Conservation (phyloP, 2,797 vertebrate genomes). For the Adelosebastes latens region DNA sequence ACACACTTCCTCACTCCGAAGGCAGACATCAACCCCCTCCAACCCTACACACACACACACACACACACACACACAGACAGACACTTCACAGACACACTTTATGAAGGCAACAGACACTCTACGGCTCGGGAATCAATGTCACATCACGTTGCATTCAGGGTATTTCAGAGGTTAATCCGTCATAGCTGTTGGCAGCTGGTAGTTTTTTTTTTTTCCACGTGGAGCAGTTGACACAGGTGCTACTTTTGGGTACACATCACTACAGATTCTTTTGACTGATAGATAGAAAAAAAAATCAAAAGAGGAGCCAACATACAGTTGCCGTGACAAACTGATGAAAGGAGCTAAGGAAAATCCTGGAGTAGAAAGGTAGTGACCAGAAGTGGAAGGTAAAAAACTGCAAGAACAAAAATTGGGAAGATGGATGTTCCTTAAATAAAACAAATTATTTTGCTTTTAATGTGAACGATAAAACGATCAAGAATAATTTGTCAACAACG, state of each 20-base stretch:
- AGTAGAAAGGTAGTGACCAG: neutral
- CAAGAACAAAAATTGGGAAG: neutral
- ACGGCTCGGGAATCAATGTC: conserved; percentile 32
- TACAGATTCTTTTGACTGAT: neutral
- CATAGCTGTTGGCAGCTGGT: neutral
- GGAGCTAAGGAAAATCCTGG: neutral
- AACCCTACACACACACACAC: conserved; percentile 2
- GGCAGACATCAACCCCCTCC: conserved; percentile 43
- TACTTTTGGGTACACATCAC: neutral
- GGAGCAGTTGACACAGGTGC: conserved; percentile 2
- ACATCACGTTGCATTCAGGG: conserved; percentile 13
- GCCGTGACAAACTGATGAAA: neutral
- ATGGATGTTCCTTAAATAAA: neutral
- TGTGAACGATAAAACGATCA: neutral
- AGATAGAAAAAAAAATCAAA: neutral
- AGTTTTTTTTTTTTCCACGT: neutral
- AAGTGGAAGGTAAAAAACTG: neutral
- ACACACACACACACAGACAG: conserved; percentile 56
- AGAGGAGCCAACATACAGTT: neutral
- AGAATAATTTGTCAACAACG: neutral
- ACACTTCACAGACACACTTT: conserved; percentile 55
- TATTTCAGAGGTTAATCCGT: conserved; percentile 19
- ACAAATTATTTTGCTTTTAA: neutral
- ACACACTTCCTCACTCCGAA: conserved; percentile 62
- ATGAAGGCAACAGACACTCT: conserved; percentile 37